Evolutionary conservation across 2,888 invertebrate genomes (phyloP).

Genomic region (Eristalinus aeneus): DNA sequence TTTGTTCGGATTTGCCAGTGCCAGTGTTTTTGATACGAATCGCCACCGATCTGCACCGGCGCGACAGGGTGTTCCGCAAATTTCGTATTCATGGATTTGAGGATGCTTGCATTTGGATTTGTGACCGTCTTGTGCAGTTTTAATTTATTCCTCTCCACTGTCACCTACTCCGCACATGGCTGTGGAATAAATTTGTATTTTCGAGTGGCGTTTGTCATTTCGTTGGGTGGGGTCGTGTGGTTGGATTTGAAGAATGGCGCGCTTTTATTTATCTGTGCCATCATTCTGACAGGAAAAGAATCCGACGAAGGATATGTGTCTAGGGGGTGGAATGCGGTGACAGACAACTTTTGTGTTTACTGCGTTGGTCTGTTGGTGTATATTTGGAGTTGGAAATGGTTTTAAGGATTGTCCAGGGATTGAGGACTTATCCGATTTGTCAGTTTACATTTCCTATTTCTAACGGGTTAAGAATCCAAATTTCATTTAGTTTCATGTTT

Average conservation of each 20-base stretch:
- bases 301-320: too few species aligned
- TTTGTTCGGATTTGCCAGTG: background rate
- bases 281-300: background rate
- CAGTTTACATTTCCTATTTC: too few species aligned
- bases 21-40: background rate
- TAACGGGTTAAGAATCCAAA: too few species aligned
- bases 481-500: too few species aligned
- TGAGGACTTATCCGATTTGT: too few species aligned
- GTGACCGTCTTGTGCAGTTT: background rate
- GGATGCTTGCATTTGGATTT: background rate
- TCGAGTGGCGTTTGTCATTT: background rate
- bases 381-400: too few species aligned
- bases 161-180: background rate
- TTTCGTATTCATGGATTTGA: background rate
- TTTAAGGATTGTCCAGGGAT: too few species aligned
- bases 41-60: background rate
- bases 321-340: too few species aligned
- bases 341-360: too few species aligned
- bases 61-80: background rate
- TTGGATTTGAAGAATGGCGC: background rate
- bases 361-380: too few species aligned
- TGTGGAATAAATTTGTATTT: background rate
- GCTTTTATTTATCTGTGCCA: background rate
- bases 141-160: background rate
- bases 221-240: background rate